Base-by-base conservation (phyloP, 2,888 invertebrate species). In the Cosmorhoe ocellata region DNA sequence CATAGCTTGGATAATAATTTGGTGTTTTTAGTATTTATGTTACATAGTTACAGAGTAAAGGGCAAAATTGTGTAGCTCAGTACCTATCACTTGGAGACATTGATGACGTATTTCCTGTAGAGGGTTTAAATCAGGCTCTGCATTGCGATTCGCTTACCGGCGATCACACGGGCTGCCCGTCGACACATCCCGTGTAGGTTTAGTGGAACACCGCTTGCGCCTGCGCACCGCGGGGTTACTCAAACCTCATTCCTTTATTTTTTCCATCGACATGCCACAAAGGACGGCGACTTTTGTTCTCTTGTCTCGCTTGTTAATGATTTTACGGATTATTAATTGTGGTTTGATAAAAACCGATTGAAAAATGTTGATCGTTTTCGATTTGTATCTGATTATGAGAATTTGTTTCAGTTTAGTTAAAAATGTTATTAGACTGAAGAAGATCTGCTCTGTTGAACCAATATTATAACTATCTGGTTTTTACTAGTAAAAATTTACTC, bases 321-420 rank as follows among this genome's bases (percentile, higher is more conserved):
- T 88, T 87, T 86, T 83, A 86, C 84, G 86, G 79, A 84, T 87
- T 89, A 90, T 89, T 89, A 90, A 90, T 89, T 85, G 85, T 84
- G 72, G 74, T 60, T 68, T 69, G 78, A 81, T 83, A 83, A 81
- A 81, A 83, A 80, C 64, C 77, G 82, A 87, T 86, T 87, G 84
- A 87, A 83, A 84, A 84, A 85, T 87, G 81, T 76, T 78, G 59
- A 59, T 62, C 40, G 53, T 34, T 22, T 22, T 24, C 66, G 63
- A 66, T 64, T 68, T 62, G 60, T 59, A 50, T 61, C 54, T 52
- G 44, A 57, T 58, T 32, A 32, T 30, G 30, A n/a, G 30, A 11
- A 5, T n/a, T n/a, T n/a, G 18, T 18, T 18, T 18, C 18, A 18
- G 18, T n/a, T n/a, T n/a, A n/a, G n/a, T n/a, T n/a, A n/a, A n/a